Evolutionary conservation across 2,797 vertebrate genomes (phyloP).

Genomic region (Phalanger gymnotis): DNA sequence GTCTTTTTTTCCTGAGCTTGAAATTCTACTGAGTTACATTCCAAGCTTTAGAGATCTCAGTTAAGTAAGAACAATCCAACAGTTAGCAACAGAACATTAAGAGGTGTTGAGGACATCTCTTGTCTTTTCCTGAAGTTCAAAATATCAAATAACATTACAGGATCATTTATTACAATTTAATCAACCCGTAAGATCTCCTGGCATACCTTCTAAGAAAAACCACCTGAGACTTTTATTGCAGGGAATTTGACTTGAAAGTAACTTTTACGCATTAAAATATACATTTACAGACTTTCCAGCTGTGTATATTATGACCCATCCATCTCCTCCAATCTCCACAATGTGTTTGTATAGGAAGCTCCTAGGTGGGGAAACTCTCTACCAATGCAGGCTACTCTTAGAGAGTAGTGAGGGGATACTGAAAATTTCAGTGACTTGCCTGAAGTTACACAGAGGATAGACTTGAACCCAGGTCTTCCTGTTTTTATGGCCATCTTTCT

Average conservation of each 20-base stretch:
- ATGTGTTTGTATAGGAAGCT: not conserved
- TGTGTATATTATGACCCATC: not conserved
- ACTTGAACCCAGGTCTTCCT: not conserved
- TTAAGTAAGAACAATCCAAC: conserved; percentile 19
- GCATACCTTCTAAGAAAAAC: conserved; percentile 22
- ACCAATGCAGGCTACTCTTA: not conserved
- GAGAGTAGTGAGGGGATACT: not conserved
- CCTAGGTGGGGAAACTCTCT: not conserved
- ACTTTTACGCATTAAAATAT: not conserved
- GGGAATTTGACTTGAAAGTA: not conserved
- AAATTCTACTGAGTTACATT: conserved; percentile 28
- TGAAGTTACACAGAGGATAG: not conserved
- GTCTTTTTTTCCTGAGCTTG: conserved; percentile 23
- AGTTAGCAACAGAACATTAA: conserved; percentile 50
- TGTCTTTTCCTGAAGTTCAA: conserved; percentile 41
- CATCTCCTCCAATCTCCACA: not conserved
- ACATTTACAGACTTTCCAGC: not conserved
- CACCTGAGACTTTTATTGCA: conserved; percentile 45
- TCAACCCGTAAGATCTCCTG: conserved; percentile 35
- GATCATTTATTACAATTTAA: conserved; percentile 59
- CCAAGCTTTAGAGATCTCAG: conserved; percentile 50
- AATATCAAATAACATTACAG: conserved; percentile 8
- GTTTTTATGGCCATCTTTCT: not conserved
- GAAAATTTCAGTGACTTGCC: not conserved
- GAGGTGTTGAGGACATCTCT: conserved; percentile 43